Evolutionary conservation across 2,113 vertebrate genomes (phyloP), one percentile per base, ranked within the genome.

Genomic region (Probosciger aterrimus): DNA sequence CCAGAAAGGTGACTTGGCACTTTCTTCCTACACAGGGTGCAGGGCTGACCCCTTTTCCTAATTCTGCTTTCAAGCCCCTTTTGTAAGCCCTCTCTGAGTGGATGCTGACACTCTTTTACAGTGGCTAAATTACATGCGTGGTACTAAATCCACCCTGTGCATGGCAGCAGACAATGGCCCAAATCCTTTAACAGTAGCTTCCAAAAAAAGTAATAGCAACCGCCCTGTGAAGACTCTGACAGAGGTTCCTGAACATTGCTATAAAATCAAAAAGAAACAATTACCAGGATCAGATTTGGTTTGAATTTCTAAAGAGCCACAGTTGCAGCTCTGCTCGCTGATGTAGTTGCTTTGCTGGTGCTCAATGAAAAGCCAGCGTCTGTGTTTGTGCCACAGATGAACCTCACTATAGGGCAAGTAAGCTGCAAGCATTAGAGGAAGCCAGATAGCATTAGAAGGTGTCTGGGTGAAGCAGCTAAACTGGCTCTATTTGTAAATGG

Each of bases 381-480:
- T 78, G 70, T 7, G 3, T 62, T 79, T 1, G 1, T 76, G 77
- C 11, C 18, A 2, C 46, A 71, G 91, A 86, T 75, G 33, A 86
- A 75, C 67, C 46, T 85, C 83, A 55, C 0, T 5, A 47, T 33
- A 77, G 33, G 50, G 28, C 37, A 92, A 55, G 39, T 50, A 84
- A 93, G 60, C 27, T 59, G 43, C n/a, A 63, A 67, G 55, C 69
- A 25, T 64, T 39, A 75, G 39, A 75, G 30, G 60, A 78, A 89
- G 74, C 77, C 13, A 11, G 0, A 2, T 5, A 71, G 33, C 4
- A 0, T 84, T 1, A 0, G 55, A 82, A 85, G 28, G 85, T 73
- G 62, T 75, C 82, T 82, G 73, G 30, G 43, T 47, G 47, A 81
- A 88, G 93, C 46, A 88, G 57, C 18, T 75, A 8, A 84, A 67